These are phyloP conservation scores for Aspiorhynchus laticeps DNA, from an alignment of 2,113 vertebrate species.

Conservation along the genomic window DNA sequence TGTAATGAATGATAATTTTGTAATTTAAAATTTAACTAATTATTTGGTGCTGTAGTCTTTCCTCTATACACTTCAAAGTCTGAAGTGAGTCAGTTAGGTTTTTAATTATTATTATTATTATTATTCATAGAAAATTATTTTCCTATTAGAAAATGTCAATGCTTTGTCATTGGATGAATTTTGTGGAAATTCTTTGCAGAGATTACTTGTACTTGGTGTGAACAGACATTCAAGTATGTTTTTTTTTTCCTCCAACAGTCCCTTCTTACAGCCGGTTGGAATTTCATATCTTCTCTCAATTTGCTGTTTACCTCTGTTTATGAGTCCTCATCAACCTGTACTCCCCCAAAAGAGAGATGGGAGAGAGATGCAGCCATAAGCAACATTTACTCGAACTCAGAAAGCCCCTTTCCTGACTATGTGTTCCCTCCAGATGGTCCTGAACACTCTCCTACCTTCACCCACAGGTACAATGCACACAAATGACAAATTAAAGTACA, in stretches of 20 bases:
- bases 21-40: too few relatives aligned
- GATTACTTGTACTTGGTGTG: neutral
- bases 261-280: slow-evolving; percentile 66
- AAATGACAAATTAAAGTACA: neutral
- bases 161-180: neutral
- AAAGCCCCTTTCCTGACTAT: slow-evolving; percentile 73
- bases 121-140: too few relatives aligned
- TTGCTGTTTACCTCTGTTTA: slow-evolving; percentile 56
- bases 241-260: slow-evolving; percentile 47
- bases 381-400: slow-evolving; percentile 64
- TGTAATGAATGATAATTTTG: too few relatives aligned
- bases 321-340: slow-evolving; percentile 72
- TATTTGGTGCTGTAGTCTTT: too few relatives aligned
- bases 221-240: neutral
- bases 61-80: too few relatives aligned
- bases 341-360: slow-evolving; percentile 74
- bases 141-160: too few relatives aligned
- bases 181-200: neutral
- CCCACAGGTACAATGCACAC: slow-evolving; percentile 63
- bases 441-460: slow-evolving; percentile 67
- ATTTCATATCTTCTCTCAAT: slow-evolving; percentile 71
- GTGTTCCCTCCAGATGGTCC: slow-evolving; percentile 54
- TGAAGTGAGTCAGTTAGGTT: too few relatives aligned
- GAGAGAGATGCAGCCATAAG: slow-evolving; percentile 67
- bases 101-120: too few relatives aligned